Percentiles rank a stretch among this genome's conserved stretches.
Evolutionary conservation across 2,888 invertebrate species (phyloP).

Genomic region (Ormyrus rosae): DNA sequence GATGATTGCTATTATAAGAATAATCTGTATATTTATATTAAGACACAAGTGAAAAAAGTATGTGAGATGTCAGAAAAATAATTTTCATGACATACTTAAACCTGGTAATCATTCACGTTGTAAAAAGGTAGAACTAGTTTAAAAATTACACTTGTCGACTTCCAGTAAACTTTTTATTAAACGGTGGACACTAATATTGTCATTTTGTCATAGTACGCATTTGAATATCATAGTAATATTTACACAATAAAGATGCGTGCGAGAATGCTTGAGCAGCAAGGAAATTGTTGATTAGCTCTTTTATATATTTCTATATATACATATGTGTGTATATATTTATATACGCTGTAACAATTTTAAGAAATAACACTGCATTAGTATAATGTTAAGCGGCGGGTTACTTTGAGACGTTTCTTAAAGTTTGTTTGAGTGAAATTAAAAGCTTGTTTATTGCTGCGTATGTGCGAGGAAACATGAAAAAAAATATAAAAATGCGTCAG

Average conservation of each 20-base stretch:
- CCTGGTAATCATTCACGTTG: slow-evolving; percentile 48
- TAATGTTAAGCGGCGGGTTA: slow-evolving; percentile 29
- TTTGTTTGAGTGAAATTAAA: slow-evolving; percentile 12
- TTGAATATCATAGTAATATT: slow-evolving; percentile 20
- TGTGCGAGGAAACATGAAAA: slow-evolving; percentile 24
- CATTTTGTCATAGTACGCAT: slow-evolving; percentile 37
- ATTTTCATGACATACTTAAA: slow-evolving; percentile 48
- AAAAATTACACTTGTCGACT: slow-evolving; percentile 47
- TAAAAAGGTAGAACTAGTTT: slow-evolving; percentile 52
- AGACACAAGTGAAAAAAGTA: slow-evolving; percentile 44
- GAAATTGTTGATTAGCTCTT: slow-evolving; percentile 48
- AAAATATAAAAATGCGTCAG: slow-evolving; percentile 25
- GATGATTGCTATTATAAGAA: slow-evolving; percentile 46
- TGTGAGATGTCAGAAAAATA: slow-evolving; percentile 49
- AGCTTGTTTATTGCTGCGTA: slow-evolving; percentile 33
- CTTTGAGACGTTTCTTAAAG: slow-evolving; percentile 25
- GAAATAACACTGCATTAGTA: slow-evolving; percentile 29
- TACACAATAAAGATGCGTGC: slow-evolving; percentile 27
- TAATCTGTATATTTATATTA: slow-evolving; percentile 54
- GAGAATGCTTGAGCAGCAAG: slow-evolving; percentile 38
- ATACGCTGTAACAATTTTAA: slow-evolving; percentile 45
- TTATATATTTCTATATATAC: background rate
- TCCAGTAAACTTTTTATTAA: slow-evolving; percentile 51
- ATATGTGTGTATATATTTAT: slow-evolving; percentile 5
- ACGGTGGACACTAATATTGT: slow-evolving; percentile 30